Percentiles rank a stretch among this genome's conserved stretches.
Conservation (phyloP, 1,140 invertebrate genomes). For the Drosophila oshimai region DNA sequence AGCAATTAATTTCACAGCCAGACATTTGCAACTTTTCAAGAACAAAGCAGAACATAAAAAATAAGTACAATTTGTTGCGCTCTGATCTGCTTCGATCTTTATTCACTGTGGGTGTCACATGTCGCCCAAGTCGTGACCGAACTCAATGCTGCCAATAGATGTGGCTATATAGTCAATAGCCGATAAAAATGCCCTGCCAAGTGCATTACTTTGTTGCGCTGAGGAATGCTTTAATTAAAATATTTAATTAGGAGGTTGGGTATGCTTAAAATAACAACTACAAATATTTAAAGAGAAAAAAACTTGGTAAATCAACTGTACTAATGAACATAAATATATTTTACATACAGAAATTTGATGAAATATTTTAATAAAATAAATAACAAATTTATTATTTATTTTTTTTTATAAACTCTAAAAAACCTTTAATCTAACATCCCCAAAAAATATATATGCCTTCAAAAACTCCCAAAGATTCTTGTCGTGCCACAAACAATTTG, state of each 20-base stretch:
- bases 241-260: slow-evolving; percentile 2
- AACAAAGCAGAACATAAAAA: slow-evolving; percentile 32
- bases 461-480: not conserved
- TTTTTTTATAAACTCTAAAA: not conserved
- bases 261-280: not conserved
- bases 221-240: slow-evolving; percentile 18
- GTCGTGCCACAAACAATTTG: slow-evolving; percentile 27
- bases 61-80: slow-evolving; percentile 9
- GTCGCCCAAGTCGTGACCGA: slow-evolving; percentile 44
- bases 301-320: too few relatives aligned
- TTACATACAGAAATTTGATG: too few relatives aligned
- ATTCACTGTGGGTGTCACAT: slow-evolving; percentile 40
- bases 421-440: not conserved
- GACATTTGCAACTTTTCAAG: slow-evolving; percentile 69
- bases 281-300: not conserved
- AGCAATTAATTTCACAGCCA: slow-evolving; percentile 43
- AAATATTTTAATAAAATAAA: too few relatives aligned
- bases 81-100: slow-evolving; percentile 22
- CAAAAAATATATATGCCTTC: not conserved
- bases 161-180: not conserved
- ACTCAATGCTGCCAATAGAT: slow-evolving; percentile 37
- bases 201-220: not conserved
- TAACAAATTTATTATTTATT: too few relatives aligned
- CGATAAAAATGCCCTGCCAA: slow-evolving; percentile 18
- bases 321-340: too few relatives aligned